These are phyloP conservation scores for Prolemur simus DNA, from an alignment of 2,113 vertebrate genomes.

Conservation along the genomic window DNA sequence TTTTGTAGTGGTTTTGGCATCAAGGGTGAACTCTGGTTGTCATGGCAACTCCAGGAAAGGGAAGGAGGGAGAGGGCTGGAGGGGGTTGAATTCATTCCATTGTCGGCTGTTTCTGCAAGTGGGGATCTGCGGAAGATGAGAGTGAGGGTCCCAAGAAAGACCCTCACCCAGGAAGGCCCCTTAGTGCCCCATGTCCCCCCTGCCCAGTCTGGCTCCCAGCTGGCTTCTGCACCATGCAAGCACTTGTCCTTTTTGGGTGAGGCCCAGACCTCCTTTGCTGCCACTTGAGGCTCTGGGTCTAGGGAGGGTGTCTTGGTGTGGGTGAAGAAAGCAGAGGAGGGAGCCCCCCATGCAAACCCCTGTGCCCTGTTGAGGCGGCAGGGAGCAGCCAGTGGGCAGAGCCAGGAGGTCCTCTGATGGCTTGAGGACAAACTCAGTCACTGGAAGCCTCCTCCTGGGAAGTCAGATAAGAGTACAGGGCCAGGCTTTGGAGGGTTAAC, in stretches of 20 bases:
- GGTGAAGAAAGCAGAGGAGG: background rate
- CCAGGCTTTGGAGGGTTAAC: background rate
- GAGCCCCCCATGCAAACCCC: background rate
- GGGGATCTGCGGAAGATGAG: background rate
- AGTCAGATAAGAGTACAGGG: background rate
- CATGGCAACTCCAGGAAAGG: slow-evolving; percentile 64
- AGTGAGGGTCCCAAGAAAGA: background rate
- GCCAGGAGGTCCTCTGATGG: background rate
- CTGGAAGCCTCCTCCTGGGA: background rate
- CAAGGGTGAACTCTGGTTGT: slow-evolving; percentile 65
- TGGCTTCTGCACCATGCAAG: background rate
- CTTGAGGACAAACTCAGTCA: background rate
- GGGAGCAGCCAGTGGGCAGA: background rate
- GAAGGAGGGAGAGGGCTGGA: slow-evolving; percentile 1
- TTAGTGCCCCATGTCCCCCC: background rate
- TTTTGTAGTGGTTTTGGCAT: slow-evolving; percentile 68
- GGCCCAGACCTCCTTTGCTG: fast-evolving
- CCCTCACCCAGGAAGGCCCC: background rate
- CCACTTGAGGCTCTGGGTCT: background rate
- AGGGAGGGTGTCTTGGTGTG: background rate
- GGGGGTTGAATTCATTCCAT: background rate
- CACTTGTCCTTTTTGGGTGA: background rate
- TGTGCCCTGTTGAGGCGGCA: background rate
- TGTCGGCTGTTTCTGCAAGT: background rate
- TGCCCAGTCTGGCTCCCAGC: background rate